Conservation (phyloP, 2,888 invertebrate genomes). For the Cinara cedri region DNA sequence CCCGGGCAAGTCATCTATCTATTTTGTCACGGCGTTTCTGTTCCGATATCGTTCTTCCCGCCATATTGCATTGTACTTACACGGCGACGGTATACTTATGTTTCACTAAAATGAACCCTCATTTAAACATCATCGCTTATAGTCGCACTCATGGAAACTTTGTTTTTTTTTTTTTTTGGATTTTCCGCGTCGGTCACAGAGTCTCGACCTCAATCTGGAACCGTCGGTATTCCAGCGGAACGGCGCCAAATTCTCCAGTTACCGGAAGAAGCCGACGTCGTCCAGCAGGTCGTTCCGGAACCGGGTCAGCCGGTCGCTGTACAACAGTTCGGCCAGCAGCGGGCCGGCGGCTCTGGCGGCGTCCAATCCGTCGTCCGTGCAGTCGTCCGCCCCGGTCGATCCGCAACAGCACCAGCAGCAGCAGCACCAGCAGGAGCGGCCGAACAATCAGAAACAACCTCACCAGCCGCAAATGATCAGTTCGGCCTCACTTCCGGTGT, state of each 20-base stretch:
- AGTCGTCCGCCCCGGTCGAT: background rate
- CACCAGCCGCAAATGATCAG: conserved; percentile 40
- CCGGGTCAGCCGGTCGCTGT: conserved; percentile 67
- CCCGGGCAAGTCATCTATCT: too few species aligned
- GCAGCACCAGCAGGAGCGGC: background rate
- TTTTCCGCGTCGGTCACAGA: conserved; percentile 1
- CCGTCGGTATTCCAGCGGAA: conserved; percentile 42
- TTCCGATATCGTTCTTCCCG: too few species aligned
- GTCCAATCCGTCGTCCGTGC: background rate
- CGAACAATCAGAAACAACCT: too few species aligned
- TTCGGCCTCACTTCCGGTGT: conserved; percentile 43
- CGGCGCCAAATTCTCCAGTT: conserved; percentile 60
- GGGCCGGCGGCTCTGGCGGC: background rate
- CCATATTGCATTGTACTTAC: too few species aligned
- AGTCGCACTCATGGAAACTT: too few species aligned
- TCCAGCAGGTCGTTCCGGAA: conserved; percentile 67
- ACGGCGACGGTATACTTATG: too few species aligned
- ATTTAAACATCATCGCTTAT: too few species aligned
- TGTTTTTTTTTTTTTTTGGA: background rate
- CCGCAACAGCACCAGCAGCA: background rate
- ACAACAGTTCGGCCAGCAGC: conserved; percentile 62
- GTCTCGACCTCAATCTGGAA: conserved; percentile 36
- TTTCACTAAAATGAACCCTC: too few species aligned
- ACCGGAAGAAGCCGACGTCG: conserved; percentile 63
- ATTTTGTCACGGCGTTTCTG: too few species aligned